Evolutionary conservation across 2,113 vertebrate species (phyloP).

Genomic region (Zapornia atra): DNA sequence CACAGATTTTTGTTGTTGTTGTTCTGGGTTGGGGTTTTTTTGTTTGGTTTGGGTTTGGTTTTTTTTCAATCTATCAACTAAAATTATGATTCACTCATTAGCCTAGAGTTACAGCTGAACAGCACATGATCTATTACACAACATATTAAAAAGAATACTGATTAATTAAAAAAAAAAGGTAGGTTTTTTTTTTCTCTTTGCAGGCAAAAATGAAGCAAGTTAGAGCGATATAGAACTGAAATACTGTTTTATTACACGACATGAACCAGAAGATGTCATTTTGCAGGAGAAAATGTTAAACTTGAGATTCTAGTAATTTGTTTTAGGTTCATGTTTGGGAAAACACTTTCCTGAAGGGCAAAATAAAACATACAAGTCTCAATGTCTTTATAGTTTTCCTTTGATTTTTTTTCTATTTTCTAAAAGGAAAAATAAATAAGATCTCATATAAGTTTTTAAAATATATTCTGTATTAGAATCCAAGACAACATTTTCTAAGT

Average conservation of each 20-base stretch:
- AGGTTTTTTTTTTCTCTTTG: background rate
- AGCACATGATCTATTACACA: rapidly evolving
- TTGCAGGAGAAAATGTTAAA: background rate
- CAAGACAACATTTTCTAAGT: background rate
- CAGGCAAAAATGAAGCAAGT: background rate
- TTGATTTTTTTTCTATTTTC: background rate
- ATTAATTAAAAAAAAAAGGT: background rate
- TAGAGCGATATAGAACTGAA: background rate
- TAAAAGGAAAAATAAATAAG: background rate
- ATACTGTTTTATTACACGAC: background rate
- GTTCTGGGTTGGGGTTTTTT: too few species aligned
- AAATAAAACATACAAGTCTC: background rate
- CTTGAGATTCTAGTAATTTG: background rate
- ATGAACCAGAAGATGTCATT: background rate
- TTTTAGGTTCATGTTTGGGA: background rate
- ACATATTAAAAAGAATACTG: background rate
- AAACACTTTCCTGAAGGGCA: background rate
- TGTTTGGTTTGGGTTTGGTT: too few species aligned
- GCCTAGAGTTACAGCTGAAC: background rate
- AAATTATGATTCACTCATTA: background rate
- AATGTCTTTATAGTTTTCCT: background rate
- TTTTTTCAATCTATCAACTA: rapidly evolving
- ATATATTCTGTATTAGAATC: background rate
- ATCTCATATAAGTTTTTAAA: background rate
- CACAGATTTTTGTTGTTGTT: background rate